Evolutionary conservation across 2,113 vertebrate species (phyloP).

Genomic region (Phalacrocorax brasilianus): DNA sequence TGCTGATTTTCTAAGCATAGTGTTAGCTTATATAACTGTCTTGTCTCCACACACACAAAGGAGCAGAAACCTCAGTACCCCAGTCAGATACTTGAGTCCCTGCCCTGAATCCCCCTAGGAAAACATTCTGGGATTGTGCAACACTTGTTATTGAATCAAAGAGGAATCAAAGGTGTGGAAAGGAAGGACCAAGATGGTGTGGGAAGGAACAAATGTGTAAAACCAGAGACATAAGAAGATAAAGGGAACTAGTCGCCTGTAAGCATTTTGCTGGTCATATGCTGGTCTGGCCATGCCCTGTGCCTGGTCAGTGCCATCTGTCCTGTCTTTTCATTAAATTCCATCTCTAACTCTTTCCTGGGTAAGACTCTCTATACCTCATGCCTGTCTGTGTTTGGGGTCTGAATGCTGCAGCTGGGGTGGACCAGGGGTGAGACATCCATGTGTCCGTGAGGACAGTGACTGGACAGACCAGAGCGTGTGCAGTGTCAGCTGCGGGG

Average conservation of each 20-base stretch:
- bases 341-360: neutral
- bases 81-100: neutral
- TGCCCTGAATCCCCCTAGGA: neutral
- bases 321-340: neutral
- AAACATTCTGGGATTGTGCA: neutral
- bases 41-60: neutral
- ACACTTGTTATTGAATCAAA: neutral
- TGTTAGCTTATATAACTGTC: neutral
- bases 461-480: neutral
- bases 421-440: neutral
- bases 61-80: neutral
- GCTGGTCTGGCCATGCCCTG: neutral
- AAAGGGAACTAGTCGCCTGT: neutral
- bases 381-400: neutral
- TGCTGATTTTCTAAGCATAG: neutral
- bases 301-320: neutral
- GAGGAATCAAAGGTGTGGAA: neutral
- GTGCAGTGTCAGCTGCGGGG: neutral
- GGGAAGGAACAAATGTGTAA: neutral
- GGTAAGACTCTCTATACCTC: neutral
- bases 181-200: neutral
- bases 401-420: neutral
- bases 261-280: neutral
- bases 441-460: no score
- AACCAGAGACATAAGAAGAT: neutral